phyloP scores from a whole-genome alignment of 1,140 invertebrate species.

The Drosophila micromelanica region DNA sequence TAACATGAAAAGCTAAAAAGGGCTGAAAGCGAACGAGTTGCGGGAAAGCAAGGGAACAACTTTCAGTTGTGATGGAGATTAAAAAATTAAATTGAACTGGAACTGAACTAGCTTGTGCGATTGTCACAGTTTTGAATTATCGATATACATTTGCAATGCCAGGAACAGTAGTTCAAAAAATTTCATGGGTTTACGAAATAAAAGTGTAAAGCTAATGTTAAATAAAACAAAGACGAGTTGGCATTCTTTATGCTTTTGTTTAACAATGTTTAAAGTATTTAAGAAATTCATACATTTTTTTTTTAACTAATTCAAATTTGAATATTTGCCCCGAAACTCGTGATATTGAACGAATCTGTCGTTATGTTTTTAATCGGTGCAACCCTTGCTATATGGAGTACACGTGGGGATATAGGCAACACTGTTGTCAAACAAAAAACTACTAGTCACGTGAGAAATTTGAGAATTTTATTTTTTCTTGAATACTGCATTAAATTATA shows the following conservation, averaged over 20 bases:
- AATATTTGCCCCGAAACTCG: no score
- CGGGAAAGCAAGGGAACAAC: background rate
- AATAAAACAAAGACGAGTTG: no score
- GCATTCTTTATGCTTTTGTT: no score
- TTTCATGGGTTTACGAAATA: no score
- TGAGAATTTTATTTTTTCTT: background rate
- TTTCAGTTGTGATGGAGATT: background rate
- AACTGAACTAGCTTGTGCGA: background rate
- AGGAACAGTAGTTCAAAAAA: no score
- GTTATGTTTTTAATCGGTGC: background rate
- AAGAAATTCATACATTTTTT: no score
- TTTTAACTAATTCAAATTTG: no score
- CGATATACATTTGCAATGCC: background rate
- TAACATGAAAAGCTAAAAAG: constrained; percentile 50
- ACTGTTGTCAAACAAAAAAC: background rate
- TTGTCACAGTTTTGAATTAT: background rate
- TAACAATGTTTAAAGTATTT: no score
- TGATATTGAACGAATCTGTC: background rate
- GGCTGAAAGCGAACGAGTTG: background rate
- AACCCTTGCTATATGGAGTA: background rate
- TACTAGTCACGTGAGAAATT: constrained; percentile 13
- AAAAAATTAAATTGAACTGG: background rate
- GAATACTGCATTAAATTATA: background rate
- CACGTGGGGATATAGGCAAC: background rate
- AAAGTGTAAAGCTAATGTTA: no score